Percentiles rank a stretch among this genome's conserved stretches.
Conservation (phyloP, 2,888 invertebrate genomes). For the Bugulina stolonifera region DNA sequence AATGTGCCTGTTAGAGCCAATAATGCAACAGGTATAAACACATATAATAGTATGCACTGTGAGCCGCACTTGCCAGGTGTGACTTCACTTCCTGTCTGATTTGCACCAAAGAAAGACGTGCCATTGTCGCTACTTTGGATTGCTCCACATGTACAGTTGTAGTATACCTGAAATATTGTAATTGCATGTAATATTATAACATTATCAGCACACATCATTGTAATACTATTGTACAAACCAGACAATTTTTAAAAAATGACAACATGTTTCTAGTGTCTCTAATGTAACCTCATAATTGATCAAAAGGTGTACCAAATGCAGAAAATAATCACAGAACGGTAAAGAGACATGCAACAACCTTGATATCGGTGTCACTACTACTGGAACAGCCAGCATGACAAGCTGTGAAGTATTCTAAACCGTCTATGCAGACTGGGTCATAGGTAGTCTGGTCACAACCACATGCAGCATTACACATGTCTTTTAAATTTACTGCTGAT, state of each 20-base stretch:
- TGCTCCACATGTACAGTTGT: not conserved
- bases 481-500: slow-evolving; percentile 31
- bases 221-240: too few relatives aligned
- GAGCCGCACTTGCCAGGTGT: slow-evolving; percentile 43
- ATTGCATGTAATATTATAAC: too few relatives aligned
- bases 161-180: not conserved
- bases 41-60: slow-evolving; percentile 53
- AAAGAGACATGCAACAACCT: too few relatives aligned
- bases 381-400: slow-evolving; percentile 66
- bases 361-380: not conserved
- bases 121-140: not conserved
- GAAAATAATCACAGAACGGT: too few relatives aligned
- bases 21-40: slow-evolving; percentile 63
- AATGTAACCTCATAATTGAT: too few relatives aligned
- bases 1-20: slow-evolving; percentile 64
- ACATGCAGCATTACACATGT: slow-evolving; percentile 60
- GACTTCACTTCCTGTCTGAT: slow-evolving; percentile 27
- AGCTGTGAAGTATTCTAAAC: slow-evolving; percentile 64
- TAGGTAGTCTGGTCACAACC: slow-evolving; percentile 61
- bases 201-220: too few relatives aligned
- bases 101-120: not conserved
- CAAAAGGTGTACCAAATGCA: too few relatives aligned
- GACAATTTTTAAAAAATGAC: too few relatives aligned
- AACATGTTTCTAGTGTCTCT: too few relatives aligned
- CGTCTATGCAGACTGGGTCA: slow-evolving; percentile 65